These are phyloP conservation scores for Aphelenchoides avenae DNA, from an alignment of 1,140 invertebrate species.

Conservation along the genomic window DNA sequence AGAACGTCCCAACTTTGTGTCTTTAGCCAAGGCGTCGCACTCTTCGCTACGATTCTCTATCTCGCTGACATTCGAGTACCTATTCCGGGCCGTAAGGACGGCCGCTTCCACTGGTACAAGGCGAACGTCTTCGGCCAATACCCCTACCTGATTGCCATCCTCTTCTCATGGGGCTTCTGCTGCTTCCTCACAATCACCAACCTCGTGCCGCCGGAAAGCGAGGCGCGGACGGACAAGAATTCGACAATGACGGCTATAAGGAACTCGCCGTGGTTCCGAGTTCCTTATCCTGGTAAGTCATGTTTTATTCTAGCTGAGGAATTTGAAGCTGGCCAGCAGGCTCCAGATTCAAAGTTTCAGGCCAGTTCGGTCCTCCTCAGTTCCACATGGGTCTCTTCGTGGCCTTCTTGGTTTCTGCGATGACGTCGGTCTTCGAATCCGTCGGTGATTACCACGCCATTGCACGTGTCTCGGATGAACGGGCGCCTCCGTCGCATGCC, in stretches of 20 bases:
- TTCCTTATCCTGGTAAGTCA: conserved; percentile 51
- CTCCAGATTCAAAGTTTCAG: conserved; percentile 36
- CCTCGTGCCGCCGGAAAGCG: conserved; percentile 37
- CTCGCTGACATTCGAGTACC: conserved; percentile 47
- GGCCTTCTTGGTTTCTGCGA: conserved; percentile 60
- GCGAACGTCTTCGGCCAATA: conserved; percentile 55
- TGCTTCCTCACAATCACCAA: conserved; percentile 49
- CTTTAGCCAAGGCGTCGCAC: conserved; percentile 45
- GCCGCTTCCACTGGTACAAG: conserved; percentile 40
- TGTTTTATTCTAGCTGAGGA: conserved; percentile 1
- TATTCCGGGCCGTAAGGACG: conserved; percentile 44
- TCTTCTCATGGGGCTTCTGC: conserved; percentile 52
- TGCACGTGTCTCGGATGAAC: conserved; percentile 56
- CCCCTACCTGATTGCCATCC: conserved; percentile 56
- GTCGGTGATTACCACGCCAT: conserved; percentile 62
- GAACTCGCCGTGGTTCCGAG: conserved; percentile 42
- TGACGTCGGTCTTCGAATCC: conserved; percentile 61
- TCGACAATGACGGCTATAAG: conserved; percentile 39
- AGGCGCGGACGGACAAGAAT: conserved; percentile 53
- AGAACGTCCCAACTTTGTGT: too few species aligned
- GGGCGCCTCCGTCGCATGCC: conserved; percentile 60
- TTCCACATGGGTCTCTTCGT: conserved; percentile 58
- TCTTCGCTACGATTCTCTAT: conserved; percentile 54
- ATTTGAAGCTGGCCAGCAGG: neutral
- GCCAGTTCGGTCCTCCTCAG: conserved; percentile 60